phyloP scores from a whole-genome alignment of 2,113 vertebrate species.

The Vicugna pacos region DNA sequence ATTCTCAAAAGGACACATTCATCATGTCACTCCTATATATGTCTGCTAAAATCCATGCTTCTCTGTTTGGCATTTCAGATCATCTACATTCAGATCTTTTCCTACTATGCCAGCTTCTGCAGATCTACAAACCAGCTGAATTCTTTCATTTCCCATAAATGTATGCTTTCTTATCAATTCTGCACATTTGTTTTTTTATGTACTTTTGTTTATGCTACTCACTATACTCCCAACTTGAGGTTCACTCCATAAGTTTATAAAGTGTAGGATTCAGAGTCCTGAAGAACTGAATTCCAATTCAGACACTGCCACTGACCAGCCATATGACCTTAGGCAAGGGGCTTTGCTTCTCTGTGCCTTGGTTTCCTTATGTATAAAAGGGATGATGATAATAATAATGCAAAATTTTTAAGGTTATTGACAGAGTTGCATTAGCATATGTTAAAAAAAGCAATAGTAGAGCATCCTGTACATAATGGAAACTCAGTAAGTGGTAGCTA shows the following conservation, averaged over 20 bases:
- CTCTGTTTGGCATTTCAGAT: conserved; percentile 10
- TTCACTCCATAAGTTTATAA: conserved; percentile 28
- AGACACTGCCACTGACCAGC: background rate
- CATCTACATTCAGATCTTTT: conserved; percentile 21
- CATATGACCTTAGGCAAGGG: background rate
- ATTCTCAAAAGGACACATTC: conserved; percentile 35
- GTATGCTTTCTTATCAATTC: background rate
- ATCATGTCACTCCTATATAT: conserved; percentile 4
- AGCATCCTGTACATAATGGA: background rate
- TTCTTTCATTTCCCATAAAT: conserved; percentile 10
- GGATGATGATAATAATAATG: background rate
- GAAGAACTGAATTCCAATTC: background rate
- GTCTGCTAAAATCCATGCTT: background rate
- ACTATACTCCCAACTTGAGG: background rate
- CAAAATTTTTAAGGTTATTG: background rate
- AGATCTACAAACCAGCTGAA: background rate
- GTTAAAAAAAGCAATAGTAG: background rate
- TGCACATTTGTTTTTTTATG: background rate
- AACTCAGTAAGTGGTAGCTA: background rate
- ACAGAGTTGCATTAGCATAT: background rate
- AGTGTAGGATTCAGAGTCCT: background rate
- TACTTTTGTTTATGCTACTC: background rate
- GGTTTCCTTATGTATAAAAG: background rate
- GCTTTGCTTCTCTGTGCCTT: background rate
- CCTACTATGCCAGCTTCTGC: background rate